phyloP scores from a whole-genome alignment of 1,140 invertebrate species.

The Trachymyrmex cornetzi region DNA sequence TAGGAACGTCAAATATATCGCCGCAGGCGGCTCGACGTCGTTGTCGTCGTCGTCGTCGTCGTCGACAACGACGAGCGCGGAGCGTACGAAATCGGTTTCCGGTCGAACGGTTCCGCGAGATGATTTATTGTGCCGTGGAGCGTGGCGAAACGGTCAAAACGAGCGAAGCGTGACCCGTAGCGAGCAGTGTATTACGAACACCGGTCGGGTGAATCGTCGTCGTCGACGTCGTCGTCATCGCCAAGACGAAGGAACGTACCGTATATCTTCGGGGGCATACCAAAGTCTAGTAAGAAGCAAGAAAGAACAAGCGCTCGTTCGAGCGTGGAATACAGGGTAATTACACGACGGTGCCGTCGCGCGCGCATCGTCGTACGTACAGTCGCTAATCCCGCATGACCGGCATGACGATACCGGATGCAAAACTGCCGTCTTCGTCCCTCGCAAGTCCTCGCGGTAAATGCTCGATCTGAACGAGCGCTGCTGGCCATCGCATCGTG shows the following conservation, averaged over 20 bases:
- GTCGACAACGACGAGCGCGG: conserved; percentile 66
- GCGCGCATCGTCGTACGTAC: conserved; percentile 68
- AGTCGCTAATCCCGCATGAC: conserved; percentile 71
- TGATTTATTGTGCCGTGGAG: conserved; percentile 86
- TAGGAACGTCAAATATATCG: conserved; percentile 67
- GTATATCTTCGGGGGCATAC: conserved; percentile 12
- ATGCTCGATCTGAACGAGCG: background rate
- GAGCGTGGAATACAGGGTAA: conserved; percentile 82
- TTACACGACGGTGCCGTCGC: conserved; percentile 79
- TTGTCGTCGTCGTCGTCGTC: conserved; percentile 45
- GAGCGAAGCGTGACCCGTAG: conserved; percentile 84
- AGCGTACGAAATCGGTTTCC: conserved; percentile 85
- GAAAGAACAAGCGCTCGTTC: conserved; percentile 70
- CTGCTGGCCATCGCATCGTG: conserved; percentile 7
- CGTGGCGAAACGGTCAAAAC: conserved; percentile 70
- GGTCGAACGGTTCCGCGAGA: conserved; percentile 85
- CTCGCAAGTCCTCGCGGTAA: background rate
- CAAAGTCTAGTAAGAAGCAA: background rate
- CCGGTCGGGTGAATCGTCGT: conserved; percentile 82
- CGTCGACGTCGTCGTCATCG: conserved; percentile 44
- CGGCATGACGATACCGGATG: conserved; percentile 51
- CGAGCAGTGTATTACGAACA: conserved; percentile 69
- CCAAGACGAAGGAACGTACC: background rate
- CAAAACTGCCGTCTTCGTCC: conserved; percentile 14
- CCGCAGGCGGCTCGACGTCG: conserved; percentile 24